Conservation (phyloP, 1,140 invertebrate species). For the Lordiphosa collinella region DNA sequence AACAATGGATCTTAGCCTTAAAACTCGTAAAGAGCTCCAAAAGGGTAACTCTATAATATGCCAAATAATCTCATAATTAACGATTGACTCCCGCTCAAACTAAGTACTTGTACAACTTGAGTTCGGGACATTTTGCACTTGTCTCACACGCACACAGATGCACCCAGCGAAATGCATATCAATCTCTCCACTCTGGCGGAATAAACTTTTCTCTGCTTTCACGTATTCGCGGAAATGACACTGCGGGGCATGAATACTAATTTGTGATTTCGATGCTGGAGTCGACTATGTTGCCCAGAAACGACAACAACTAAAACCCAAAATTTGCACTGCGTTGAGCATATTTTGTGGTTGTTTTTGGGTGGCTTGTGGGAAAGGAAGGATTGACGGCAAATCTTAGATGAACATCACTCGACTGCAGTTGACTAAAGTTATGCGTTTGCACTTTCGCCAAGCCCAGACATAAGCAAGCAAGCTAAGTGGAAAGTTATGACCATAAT, state of each 20-base stretch:
- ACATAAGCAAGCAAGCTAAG: slow-evolving; percentile 26
- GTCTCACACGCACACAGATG: slow-evolving; percentile 12
- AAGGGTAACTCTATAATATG: slow-evolving; percentile 49
- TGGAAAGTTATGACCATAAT: slow-evolving; percentile 22
- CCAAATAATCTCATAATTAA: slow-evolving; percentile 75
- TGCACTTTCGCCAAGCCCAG: slow-evolving; percentile 57
- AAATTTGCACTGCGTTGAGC: slow-evolving; percentile 63
- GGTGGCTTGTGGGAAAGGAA: slow-evolving; percentile 14
- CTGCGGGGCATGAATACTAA: too few species aligned
- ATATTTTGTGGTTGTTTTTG: slow-evolving; percentile 58
- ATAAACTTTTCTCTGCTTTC: too few species aligned
- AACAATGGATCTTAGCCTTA: too few species aligned
- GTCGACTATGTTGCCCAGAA: slow-evolving; percentile 45
- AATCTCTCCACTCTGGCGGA: slow-evolving; percentile 14
- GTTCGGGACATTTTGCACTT: slow-evolving; percentile 60
- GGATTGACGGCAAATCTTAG: too few species aligned
- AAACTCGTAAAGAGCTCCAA: not conserved
- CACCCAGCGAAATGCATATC: slow-evolving; percentile 21
- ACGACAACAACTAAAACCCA: slow-evolving; percentile 37
- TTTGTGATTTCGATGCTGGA: too few species aligned
- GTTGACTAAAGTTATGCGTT: slow-evolving; percentile 69
- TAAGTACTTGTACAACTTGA: slow-evolving; percentile 45
- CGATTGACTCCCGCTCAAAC: slow-evolving; percentile 52
- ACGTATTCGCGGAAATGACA: too few species aligned
- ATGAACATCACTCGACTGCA: too few species aligned